These are phyloP conservation scores for Homalodisca vitripennis DNA, from an alignment of 1,140 invertebrate species.

Conservation along the genomic window DNA sequence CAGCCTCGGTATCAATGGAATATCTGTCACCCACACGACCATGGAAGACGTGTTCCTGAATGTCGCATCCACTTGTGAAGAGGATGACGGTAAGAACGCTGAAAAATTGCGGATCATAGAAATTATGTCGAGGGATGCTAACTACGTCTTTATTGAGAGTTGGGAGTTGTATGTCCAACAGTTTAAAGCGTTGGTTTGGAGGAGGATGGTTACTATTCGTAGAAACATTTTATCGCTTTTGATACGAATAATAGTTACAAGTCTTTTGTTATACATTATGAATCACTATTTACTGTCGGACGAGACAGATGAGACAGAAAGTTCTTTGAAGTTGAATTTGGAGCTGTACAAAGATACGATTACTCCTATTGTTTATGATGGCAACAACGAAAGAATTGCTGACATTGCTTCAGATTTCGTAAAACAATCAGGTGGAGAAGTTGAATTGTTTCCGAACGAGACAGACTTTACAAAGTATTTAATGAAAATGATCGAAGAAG, in stretches of 20 bases:
- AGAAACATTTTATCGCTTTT: background rate
- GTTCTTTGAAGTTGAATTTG: background rate
- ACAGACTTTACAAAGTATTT: background rate
- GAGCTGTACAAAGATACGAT: background rate
- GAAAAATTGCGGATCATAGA: too few species aligned
- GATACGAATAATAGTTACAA: background rate
- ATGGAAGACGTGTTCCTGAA: slow-evolving; percentile 4
- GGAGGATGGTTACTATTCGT: background rate
- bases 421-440: background rate
- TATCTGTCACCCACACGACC: background rate
- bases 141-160: too few species aligned
- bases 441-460: background rate
- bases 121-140: too few species aligned
- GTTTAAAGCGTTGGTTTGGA: background rate
- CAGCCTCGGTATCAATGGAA: background rate
- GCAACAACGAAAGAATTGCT: background rate
- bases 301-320: background rate
- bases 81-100: too few species aligned
- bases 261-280: background rate
- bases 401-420: background rate
- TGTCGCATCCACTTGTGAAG: background rate
- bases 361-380: background rate
- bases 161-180: background rate
- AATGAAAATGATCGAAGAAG: background rate
- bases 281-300: background rate